These are phyloP conservation scores for Parnassius glacialis DNA, from an alignment of 2,888 invertebrate species.

Conservation along the genomic window DNA sequence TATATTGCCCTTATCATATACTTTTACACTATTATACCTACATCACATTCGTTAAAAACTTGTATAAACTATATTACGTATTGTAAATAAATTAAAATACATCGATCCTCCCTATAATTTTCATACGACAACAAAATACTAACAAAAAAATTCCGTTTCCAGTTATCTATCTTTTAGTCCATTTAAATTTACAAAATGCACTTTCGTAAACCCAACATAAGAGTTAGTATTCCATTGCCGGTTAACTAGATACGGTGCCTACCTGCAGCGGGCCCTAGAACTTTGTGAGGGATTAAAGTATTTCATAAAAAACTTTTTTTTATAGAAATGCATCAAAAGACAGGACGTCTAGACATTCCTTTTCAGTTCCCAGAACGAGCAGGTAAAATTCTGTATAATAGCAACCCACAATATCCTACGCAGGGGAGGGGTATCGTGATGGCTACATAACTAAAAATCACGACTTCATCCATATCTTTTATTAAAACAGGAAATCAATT, in stretches of 20 bases:
- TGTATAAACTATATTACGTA: too few relatives aligned
- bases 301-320: constrained; percentile 65
- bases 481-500: constrained; percentile 22
- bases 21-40: too few relatives aligned
- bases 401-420: constrained; percentile 2
- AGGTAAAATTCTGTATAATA: constrained; percentile 61
- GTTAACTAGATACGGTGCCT: constrained; percentile 42
- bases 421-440: constrained; percentile 2
- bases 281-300: constrained; percentile 60
- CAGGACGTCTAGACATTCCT: constrained; percentile 75
- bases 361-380: constrained; percentile 65
- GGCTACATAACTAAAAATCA: constrained; percentile 22
- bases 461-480: constrained; percentile 12
- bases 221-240: constrained; percentile 51
- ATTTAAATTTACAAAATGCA: constrained; percentile 46
- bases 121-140: constrained; percentile 26
- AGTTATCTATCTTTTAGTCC: constrained; percentile 29
- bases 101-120: constrained; percentile 1
- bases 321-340: constrained; percentile 68
- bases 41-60: too few relatives aligned
- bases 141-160: constrained; percentile 37
- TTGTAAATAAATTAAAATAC: neutral
- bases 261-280: constrained; percentile 73
- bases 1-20: too few relatives aligned
- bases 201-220: constrained; percentile 53